Evolutionary conservation across 1,140 invertebrate species (phyloP).

Genomic region (Drosophila kurseongensis): DNA sequence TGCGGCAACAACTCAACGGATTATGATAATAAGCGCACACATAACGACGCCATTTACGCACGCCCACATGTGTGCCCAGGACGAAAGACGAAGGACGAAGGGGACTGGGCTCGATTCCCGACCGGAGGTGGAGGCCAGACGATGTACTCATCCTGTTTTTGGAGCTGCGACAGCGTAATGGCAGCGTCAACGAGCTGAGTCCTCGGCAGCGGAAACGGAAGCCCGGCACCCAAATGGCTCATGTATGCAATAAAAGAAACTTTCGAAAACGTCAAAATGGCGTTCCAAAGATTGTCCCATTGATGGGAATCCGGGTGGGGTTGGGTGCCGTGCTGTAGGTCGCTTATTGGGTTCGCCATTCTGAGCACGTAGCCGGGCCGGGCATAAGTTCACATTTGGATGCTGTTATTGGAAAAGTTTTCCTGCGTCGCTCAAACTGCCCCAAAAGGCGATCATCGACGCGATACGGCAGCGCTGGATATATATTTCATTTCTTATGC

Average conservation of each 20-base stretch:
- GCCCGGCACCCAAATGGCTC: slow-evolving; percentile 78
- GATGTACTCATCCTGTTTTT: slow-evolving; percentile 40
- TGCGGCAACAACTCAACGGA: slow-evolving; percentile 81
- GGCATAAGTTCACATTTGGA: slow-evolving; percentile 79
- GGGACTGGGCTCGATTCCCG: neutral
- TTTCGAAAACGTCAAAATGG: slow-evolving; percentile 82
- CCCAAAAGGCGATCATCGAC: slow-evolving; percentile 74
- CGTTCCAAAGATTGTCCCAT: slow-evolving; percentile 80
- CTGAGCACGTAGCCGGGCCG: slow-evolving; percentile 62
- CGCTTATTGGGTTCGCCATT: slow-evolving; percentile 39
- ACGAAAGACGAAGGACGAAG: neutral
- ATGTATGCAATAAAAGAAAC: slow-evolving; percentile 84
- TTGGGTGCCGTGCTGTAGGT: neutral
- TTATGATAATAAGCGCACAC: slow-evolving; percentile 83
- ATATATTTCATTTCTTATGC: slow-evolving; percentile 53
- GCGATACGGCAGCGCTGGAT: slow-evolving; percentile 56
- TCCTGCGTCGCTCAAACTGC: slow-evolving; percentile 63
- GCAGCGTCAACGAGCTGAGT: slow-evolving; percentile 76
- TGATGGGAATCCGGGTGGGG: slow-evolving; percentile 43
- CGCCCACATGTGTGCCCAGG: slow-evolving; percentile 62
- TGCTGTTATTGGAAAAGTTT: slow-evolving; percentile 81
- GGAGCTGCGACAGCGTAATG: slow-evolving; percentile 72
- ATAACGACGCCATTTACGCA: slow-evolving; percentile 71
- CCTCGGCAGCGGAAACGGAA: slow-evolving; percentile 64
- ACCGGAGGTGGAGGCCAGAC: slow-evolving; percentile 45